Evolutionary conservation across 2,113 vertebrate species (phyloP), one percentile per base, ranked within the genome.

Genomic region (Scopus umbretta): DNA sequence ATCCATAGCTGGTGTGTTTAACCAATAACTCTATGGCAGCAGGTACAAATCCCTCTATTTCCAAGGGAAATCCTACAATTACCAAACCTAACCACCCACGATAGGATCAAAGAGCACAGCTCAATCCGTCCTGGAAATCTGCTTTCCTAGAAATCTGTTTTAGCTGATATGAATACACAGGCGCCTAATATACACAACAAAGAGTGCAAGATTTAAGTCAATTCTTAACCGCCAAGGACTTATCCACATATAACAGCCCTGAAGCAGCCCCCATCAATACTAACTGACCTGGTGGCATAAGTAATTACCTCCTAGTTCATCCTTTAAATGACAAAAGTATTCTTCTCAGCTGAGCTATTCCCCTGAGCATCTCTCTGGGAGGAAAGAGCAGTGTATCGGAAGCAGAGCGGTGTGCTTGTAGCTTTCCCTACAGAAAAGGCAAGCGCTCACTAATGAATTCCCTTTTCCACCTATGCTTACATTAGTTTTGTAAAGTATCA

Each of bases 291-390:
- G 23, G 72, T 40, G 62, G 75, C 90, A 90, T 79, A 50, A 95
- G 58, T 95, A 96, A 97, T 94, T 94, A 87, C 90, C 94, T 95
- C 89, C 83, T 29, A 91, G 83, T 82, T 95, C 95, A 97, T 88
- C 91, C 94, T 95, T 84, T 91, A 94, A 94, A 94, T 72, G 91
- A 74, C 55, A 92, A 74, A 88, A 65, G 68, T 61, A 75, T 84
- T 62, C 81, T 80, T 74, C 83, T 82, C 38, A 75, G 95, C 80
- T 49, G 76, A 97, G 92, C 53, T 88, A 58, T 18, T 95, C 94
- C 93, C 93, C 67, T 11, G 92, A 90, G 91, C 47, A 42, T 14
- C 89, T 53, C 50, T 18, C 88, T 30, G 34, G 29, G 47, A 93
- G 67, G 86, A 74, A 70, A 81, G 78, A 55, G 49, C 63, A 74